Base-by-base conservation (phyloP, 2,888 invertebrate genomes). In the Epinotia demarniana region DNA sequence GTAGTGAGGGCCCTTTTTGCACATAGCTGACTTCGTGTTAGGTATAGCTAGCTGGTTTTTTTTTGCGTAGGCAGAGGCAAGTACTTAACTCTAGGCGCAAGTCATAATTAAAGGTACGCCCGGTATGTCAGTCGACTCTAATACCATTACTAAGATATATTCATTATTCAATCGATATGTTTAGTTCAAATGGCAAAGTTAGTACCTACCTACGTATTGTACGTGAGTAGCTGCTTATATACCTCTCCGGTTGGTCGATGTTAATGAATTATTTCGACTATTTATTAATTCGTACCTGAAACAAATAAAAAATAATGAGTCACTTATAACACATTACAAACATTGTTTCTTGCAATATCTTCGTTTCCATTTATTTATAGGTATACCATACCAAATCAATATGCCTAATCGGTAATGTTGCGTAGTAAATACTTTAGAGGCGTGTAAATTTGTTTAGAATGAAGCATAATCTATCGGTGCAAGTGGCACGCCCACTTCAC, bases 381-480 rank as follows among this genome's bases (percentile, higher is more conserved):
- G 33, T 33, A 53, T n/a, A 13, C 16, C 13, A 53, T n/a, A 53
- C 49, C 6, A 53, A 53, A 53, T 53, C 49, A 53, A 53, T 53
- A 53, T n/a, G 49, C 16, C n/a, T 53, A 53, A n/a, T 53, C 19
- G 57, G 19, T 19, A 19, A 23, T 23, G 23, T 23, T 1, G 23
- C 18, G 19, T 57, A 57, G 4, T 11, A n/a, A 11, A 11, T 12
- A 57, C 19, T 12, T 57, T 2, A 49, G 16, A 64, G 64, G 64
- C 23, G 46, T 64, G 49, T 16, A 63, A 63, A 64, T 64, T 57
- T 68, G 55, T 16, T 43, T 58, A 68, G 57, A 58, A 68, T 68
- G 16, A 57, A 68, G 43, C 23, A 55, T 18, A 19, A 49, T 49
- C 16, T 55, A 43, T 43, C 4, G 39, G 49, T 39, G n/a, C 27